Evolutionary conservation across 2,888 invertebrate species (phyloP).

Genomic region (Caenorhabditis plicata): DNA sequence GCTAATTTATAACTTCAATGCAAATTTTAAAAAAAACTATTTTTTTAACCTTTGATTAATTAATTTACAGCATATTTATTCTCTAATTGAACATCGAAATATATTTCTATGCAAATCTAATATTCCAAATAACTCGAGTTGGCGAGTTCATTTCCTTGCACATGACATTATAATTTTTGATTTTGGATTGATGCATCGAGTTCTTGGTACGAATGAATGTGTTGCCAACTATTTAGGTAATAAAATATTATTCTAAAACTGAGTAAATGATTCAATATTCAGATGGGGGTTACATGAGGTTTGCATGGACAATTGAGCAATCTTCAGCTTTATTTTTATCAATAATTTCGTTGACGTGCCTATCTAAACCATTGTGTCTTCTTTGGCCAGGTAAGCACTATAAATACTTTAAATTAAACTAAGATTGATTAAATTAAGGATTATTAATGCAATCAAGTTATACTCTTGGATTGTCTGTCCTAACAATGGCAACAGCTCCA

Average conservation of each 20-base stretch:
- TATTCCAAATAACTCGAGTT: constrained; percentile 47
- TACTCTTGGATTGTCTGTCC: constrained; percentile 62
- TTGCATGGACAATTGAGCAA: constrained; percentile 60
- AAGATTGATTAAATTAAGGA: constrained; percentile 28
- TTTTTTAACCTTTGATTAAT: too few relatives aligned
- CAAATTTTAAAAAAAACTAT: too few relatives aligned
- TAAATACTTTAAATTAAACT: neutral
- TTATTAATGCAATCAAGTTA: constrained; percentile 64
- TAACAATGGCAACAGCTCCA: constrained; percentile 65
- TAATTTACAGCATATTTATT: constrained; percentile 61
- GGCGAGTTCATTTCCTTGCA: constrained; percentile 51
- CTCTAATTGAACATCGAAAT: constrained; percentile 48
- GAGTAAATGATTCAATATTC: constrained; percentile 1
- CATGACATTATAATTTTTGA: constrained; percentile 65
- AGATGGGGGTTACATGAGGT: constrained; percentile 64
- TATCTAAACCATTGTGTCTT: constrained; percentile 53
- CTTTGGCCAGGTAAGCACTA: constrained; percentile 58
- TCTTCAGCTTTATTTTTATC: constrained; percentile 48
- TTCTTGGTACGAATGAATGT: constrained; percentile 64
- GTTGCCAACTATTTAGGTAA: constrained; percentile 64
- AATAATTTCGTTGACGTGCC: constrained; percentile 42
- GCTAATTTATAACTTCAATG: too few relatives aligned
- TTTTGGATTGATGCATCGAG: constrained; percentile 63
- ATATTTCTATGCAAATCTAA: constrained; percentile 59
- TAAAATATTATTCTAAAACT: neutral